These are phyloP conservation scores for Balearica regulorum DNA, from an alignment of 2,797 vertebrate species.

Conservation along the genomic window DNA sequence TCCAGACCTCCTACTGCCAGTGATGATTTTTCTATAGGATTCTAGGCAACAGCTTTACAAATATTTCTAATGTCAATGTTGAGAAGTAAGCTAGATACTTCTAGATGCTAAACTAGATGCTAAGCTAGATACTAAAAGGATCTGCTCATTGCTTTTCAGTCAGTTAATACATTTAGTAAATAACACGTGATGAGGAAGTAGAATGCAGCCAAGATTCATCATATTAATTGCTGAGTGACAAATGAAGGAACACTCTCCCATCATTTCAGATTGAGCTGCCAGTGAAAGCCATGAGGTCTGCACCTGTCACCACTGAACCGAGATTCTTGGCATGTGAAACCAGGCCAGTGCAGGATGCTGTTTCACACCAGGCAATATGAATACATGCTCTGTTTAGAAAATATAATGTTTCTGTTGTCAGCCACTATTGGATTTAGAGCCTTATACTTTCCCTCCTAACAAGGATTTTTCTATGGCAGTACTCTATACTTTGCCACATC, in stretches of 20 bases:
- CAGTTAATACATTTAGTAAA: background rate
- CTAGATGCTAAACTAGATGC: background rate
- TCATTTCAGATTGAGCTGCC: background rate
- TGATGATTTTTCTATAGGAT: background rate
- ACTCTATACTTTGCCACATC: background rate
- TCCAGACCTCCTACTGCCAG: background rate
- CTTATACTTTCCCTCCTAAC: background rate
- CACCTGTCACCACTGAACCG: slow-evolving; percentile 55
- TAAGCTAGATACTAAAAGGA: background rate
- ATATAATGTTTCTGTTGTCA: slow-evolving; percentile 35
- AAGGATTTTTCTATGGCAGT: slow-evolving; percentile 6
- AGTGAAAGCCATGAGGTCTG: slow-evolving; percentile 50
- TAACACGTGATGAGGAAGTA: background rate
- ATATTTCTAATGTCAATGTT: background rate
- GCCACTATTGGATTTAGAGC: background rate
- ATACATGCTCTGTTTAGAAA: slow-evolving; percentile 17
- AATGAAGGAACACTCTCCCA: background rate
- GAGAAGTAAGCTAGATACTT: background rate
- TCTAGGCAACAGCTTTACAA: background rate
- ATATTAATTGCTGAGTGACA: background rate
- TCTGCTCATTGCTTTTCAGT: background rate
- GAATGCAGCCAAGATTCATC: background rate
- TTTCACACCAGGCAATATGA: slow-evolving; percentile 52
- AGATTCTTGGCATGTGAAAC: slow-evolving; percentile 43
- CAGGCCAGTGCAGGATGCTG: slow-evolving; percentile 12